phyloP scores from a whole-genome alignment of 2,888 invertebrate species.

The Papilio demoleus region DNA sequence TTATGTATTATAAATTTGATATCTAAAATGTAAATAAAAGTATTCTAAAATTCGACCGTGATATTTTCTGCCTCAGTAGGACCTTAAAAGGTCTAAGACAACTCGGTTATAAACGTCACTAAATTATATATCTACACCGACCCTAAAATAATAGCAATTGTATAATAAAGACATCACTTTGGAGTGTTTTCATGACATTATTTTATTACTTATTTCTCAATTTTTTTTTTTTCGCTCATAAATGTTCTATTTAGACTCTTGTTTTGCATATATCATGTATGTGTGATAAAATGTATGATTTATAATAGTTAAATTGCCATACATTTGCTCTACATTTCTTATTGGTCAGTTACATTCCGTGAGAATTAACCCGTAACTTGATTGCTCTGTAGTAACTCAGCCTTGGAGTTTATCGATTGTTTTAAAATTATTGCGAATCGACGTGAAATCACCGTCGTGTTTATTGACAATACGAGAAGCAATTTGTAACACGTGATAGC shows the following conservation, averaged over 20 bases:
- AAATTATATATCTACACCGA: too few species aligned
- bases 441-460: slow-evolving; percentile 33
- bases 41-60: too few species aligned
- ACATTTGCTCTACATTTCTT: slow-evolving; percentile 13
- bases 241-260: too few species aligned
- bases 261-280: background rate
- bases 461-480: slow-evolving; percentile 21
- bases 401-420: slow-evolving; percentile 34
- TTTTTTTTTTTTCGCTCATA: too few species aligned
- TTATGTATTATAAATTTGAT: background rate
- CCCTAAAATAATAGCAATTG: too few species aligned
- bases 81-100: too few species aligned
- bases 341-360: slow-evolving; percentile 33
- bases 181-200: too few species aligned
- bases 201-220: too few species aligned
- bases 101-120: too few species aligned
- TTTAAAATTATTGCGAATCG: slow-evolving; percentile 33
- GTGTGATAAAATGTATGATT: background rate
- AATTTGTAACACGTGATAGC: slow-evolving; percentile 1
- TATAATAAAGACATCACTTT: too few species aligned
- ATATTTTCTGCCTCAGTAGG: too few species aligned
- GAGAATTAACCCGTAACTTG: slow-evolving; percentile 31
- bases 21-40: too few species aligned
- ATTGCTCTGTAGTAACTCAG: slow-evolving; percentile 19
- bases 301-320: background rate